Base-by-base conservation (phyloP, 2,797 vertebrate species). In the Intellagama lesueurii region DNA sequence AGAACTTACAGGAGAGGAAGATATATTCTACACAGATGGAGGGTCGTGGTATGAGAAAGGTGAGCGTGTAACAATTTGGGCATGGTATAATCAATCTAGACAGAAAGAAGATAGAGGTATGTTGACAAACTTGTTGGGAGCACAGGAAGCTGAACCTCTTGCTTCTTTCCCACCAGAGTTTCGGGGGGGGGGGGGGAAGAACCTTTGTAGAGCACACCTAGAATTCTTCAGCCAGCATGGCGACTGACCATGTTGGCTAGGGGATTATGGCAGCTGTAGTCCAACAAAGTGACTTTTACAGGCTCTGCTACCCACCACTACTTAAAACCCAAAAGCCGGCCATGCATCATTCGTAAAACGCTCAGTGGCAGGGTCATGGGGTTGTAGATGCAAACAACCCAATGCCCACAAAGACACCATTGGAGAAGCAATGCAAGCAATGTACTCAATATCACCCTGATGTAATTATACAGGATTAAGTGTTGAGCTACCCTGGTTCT, bases 381-480 rank as follows among this genome's bases (percentile, higher is more conserved):
- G 30, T 24, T 19, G 3, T 47, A 68, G 8, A 32, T 16, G 60
- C 81, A 30, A 81, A 30, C 22, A 68, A n/a, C n/a, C 80, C 22
- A 26, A 28, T 7, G 40, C 73, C 28, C 44, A 30, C 56, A 83
- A 77, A 77, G 60, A 49, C 44, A 28, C n/a, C 72, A 30, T 14
- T 49, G 30, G n/a, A 89, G 49, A 70, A 5, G 56, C 47, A 60
- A 79, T 69, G n/a, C 56, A 75, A 68, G 64, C 88, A 81, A 75
- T 69, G 52, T 49, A 49, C 16, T 17, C 66, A 5, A 56, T 82
- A 81, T n/a, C 7, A 4, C 47, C 49, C 60, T 4, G 0, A 17
- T 32, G 64, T 60, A 40, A 78, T 91, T 87, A 86, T 82, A 40
- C 26, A 22, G 70, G 35, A 83, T 93, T 85, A 94, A 91, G 1